A percentile compares a stretch with the other conserved stretches of the same genome.
Conservation (phyloP, 2,797 vertebrate species). For the Naso thynnoides region DNA sequence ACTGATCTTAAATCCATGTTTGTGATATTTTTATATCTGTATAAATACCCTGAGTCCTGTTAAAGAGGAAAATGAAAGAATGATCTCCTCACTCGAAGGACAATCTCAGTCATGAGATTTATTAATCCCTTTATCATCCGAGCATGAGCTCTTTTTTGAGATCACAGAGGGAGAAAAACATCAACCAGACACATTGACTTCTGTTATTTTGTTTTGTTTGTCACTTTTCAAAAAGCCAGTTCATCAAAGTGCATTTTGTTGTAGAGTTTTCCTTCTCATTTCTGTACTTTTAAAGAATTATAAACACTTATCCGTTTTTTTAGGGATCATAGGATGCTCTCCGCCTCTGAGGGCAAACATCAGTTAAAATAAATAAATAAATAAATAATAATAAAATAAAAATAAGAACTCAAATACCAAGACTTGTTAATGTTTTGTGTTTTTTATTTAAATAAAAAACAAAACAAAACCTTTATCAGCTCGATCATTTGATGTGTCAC, state of each 20-base stretch:
- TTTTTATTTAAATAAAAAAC: background rate
- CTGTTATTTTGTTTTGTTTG: constrained; percentile 18
- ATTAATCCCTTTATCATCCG: constrained; percentile 50
- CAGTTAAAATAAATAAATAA: no score
- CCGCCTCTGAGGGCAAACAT: no score
- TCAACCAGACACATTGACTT: constrained; percentile 10
- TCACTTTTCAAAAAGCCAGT: constrained; percentile 8
- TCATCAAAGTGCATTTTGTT: constrained; percentile 37
- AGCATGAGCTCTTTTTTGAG: constrained; percentile 8
- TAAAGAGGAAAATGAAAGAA: constrained; percentile 2
- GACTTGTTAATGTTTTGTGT: background rate
- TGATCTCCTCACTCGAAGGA: constrained; percentile 5
- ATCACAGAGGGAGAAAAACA: constrained; percentile 24
- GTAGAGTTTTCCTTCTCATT: background rate
- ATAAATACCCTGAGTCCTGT: constrained; percentile 4
- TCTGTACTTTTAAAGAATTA: constrained; percentile 17
- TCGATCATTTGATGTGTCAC: no score
- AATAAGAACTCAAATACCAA: background rate
- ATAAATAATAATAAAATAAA: no score
- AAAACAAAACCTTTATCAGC: background rate
- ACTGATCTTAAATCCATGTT: constrained; percentile 23
- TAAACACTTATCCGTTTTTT: background rate
- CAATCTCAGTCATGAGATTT: constrained; percentile 29
- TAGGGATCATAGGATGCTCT: background rate
- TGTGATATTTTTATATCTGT: constrained; percentile 24